Conservation (phyloP, 2,888 invertebrate genomes). For the Pristionchus fissidentatus region DNA sequence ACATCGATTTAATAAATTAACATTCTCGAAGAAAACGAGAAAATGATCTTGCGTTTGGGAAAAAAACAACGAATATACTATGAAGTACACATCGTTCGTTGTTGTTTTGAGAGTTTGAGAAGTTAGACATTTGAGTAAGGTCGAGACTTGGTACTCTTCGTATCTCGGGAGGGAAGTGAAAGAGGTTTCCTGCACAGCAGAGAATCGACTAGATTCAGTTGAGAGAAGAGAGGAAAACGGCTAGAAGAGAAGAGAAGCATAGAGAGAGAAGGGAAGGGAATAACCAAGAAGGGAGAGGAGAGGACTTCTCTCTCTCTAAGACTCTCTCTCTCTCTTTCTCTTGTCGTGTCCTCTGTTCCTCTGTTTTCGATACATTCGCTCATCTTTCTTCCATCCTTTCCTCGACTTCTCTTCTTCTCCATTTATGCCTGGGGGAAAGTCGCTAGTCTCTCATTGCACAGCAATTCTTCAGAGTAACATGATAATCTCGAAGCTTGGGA, state of each 20-base stretch:
- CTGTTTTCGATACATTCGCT: conserved; percentile 17
- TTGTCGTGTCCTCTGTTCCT: conserved; percentile 13
- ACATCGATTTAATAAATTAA: too few species aligned
- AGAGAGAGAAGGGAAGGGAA: not conserved
- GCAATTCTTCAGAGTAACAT: not conserved
- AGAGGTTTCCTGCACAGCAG: not conserved
- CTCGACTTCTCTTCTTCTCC: not conserved
- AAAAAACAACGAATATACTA: too few species aligned
- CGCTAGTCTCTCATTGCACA: not conserved
- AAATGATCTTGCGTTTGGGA: too few species aligned
- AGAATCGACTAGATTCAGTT: conserved; percentile 19
- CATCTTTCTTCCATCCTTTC: not conserved
- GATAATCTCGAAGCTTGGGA: too few species aligned
- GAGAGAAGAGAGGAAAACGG: conserved; percentile 20
- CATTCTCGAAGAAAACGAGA: too few species aligned
- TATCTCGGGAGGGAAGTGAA: not conserved
- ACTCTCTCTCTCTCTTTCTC: conserved; percentile 22
- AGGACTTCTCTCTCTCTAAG: conserved; percentile 31
- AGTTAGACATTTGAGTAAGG: not conserved
- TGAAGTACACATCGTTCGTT: too few species aligned
- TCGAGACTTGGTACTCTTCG: not conserved
- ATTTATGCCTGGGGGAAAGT: not conserved
- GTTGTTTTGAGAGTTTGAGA: not conserved
- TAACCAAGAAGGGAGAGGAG: not conserved
- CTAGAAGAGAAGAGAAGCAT: not conserved